A percentile compares a stretch with the other conserved stretches of the same genome.
phyloP scores from a whole-genome alignment of 2,888 invertebrate species.

The Cotesia congregata region DNA sequence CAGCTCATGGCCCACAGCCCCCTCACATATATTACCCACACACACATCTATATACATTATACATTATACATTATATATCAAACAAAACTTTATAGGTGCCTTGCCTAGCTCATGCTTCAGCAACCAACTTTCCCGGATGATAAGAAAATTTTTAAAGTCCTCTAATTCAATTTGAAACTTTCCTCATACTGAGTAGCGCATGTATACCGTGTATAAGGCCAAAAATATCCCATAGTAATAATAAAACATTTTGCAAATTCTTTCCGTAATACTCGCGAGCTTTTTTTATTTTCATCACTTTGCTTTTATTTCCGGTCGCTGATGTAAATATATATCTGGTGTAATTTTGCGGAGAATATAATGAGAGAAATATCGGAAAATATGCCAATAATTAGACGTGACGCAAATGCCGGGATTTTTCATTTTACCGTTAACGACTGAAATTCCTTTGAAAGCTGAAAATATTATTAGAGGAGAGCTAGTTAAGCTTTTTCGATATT shows the following conservation, averaged over 20 bases:
- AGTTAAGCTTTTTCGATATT: background rate
- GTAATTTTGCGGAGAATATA: background rate
- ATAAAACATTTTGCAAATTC: conserved; percentile 1
- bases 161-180: conserved; percentile 31
- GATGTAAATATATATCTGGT: background rate
- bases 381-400: background rate
- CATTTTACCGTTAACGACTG: background rate
- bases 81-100: conserved; percentile 17
- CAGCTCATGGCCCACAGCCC: conserved; percentile 3
- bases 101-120: background rate
- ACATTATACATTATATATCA: conserved; percentile 9
- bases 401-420: background rate
- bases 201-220: background rate
- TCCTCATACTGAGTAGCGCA: background rate
- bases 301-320: background rate
- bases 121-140: conserved; percentile 9
- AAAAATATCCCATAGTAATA: background rate
- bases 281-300: background rate
- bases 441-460: background rate
- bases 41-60: background rate
- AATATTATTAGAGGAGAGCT: background rate
- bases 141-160: conserved; percentile 29
- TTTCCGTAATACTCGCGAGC: background rate
- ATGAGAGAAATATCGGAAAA: background rate
- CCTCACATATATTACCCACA: background rate